phyloP scores from a whole-genome alignment of 1,140 invertebrate species.

The Oreohelix idahoensis region DNA sequence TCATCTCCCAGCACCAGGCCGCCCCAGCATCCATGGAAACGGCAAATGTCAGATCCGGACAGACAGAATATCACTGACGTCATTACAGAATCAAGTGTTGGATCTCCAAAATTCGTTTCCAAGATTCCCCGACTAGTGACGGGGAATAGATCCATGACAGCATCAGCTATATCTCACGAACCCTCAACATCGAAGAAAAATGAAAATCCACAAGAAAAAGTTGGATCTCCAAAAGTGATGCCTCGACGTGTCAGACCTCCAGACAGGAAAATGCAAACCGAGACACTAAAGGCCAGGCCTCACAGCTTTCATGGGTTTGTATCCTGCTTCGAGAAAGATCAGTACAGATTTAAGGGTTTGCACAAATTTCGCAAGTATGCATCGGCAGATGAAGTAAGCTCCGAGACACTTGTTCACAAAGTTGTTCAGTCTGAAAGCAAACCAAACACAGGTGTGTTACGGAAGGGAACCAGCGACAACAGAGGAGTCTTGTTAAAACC shows the following conservation, averaged over 20 bases:
- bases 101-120: slow-evolving; percentile 23
- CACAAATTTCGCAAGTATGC: slow-evolving; percentile 58
- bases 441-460: slow-evolving; percentile 36
- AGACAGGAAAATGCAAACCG: slow-evolving; percentile 27
- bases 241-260: slow-evolving; percentile 3
- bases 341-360: slow-evolving; percentile 40
- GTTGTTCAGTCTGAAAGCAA: slow-evolving; percentile 60
- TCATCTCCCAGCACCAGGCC: slow-evolving; percentile 24
- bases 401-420: slow-evolving; percentile 51
- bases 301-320: slow-evolving; percentile 68
- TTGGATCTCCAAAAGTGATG: neutral
- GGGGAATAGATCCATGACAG: neutral
- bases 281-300: slow-evolving; percentile 50
- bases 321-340: slow-evolving; percentile 59
- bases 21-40: slow-evolving; percentile 29
- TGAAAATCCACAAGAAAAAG: neutral
- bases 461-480: slow-evolving; percentile 26
- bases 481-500: slow-evolving; percentile 39
- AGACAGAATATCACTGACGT: neutral
- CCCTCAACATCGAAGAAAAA: neutral
- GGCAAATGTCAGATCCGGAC: slow-evolving; percentile 27
- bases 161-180: neutral
- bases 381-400: slow-evolving; percentile 55
- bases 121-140: slow-evolving; percentile 12
- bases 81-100: neutral